Evolutionary conservation across 2,888 invertebrate species (phyloP).

Genomic region (Halictus ligatus): DNA sequence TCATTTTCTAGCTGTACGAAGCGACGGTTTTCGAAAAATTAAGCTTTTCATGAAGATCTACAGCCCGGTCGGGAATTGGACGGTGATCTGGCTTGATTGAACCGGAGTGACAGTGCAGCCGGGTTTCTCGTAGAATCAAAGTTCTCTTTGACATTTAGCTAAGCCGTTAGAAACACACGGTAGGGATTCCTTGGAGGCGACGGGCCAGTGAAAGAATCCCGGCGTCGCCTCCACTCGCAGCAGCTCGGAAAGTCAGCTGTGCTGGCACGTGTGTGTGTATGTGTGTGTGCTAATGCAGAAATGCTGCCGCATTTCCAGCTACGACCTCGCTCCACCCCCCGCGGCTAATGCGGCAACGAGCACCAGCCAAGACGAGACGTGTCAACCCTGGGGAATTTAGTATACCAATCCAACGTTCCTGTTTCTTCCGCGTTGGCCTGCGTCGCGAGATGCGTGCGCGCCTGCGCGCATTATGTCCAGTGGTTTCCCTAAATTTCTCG

Average conservation of each 20-base stretch:
- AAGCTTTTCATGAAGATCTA: neutral
- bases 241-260: neutral
- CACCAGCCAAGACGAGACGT: slow-evolving; percentile 44
- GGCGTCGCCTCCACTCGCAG: slow-evolving; percentile 26
- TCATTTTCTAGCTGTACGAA: neutral
- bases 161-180: slow-evolving; percentile 9
- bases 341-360: slow-evolving; percentile 55
- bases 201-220: slow-evolving; percentile 4
- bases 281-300: slow-evolving; percentile 66
- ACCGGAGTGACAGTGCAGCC: neutral
- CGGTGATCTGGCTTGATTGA: neutral
- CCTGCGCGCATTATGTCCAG: slow-evolving; percentile 2
- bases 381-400: slow-evolving; percentile 51
- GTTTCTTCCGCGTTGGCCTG: neutral
- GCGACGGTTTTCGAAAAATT: neutral
- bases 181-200: neutral
- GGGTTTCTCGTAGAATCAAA: neutral
- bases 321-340: slow-evolving; percentile 26
- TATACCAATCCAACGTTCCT: slow-evolving; percentile 37
- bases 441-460: slow-evolving; percentile 3
- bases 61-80: neutral
- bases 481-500: neutral
- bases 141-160: slow-evolving; percentile 1
- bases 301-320: slow-evolving; percentile 63
- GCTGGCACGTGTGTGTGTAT: neutral